These are phyloP conservation scores for Dasysyrphus albostriatus DNA, from an alignment of 2,888 invertebrate species.

Conservation along the genomic window DNA sequence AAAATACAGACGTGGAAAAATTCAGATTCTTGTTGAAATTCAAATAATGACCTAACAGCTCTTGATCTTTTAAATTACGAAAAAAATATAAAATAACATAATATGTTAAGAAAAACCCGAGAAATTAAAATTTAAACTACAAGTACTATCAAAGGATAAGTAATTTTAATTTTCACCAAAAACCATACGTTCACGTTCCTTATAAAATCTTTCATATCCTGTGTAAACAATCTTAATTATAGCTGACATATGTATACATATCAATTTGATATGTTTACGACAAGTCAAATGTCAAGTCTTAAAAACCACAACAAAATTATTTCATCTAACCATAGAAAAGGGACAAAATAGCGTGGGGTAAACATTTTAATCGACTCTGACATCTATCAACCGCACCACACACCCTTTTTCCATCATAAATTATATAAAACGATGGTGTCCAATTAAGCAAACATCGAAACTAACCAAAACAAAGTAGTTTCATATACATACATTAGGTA, in stretches of 20 bases:
- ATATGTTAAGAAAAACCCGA: no score
- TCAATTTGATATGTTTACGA: conserved; percentile 7
- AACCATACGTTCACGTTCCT: not conserved
- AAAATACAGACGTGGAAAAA: no score
- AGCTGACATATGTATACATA: conserved; percentile 5
- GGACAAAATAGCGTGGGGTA: not conserved
- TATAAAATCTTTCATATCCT: not conserved
- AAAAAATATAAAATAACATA: no score
- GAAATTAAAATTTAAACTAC: no score
- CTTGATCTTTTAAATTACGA: no score
- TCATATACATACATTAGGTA: conserved; percentile 1
- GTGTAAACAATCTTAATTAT: not conserved
- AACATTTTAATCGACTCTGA: conserved; percentile 54
- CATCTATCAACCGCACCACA: conserved; percentile 61
- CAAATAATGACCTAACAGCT: no score
- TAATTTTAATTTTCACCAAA: not conserved
- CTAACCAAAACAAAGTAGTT: conserved; percentile 65
- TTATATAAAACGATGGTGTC: conserved; percentile 68
- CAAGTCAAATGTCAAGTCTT: conserved; percentile 36
- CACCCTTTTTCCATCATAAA: conserved; percentile 56
- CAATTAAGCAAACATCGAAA: conserved; percentile 75
- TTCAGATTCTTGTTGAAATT: no score
- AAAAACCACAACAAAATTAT: conserved; percentile 54
- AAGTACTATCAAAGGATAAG: not conserved
- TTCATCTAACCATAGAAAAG: not conserved